These are phyloP conservation scores for Pedionomus torquatus DNA, from an alignment of 2,113 vertebrate species.

Conservation along the genomic window DNA sequence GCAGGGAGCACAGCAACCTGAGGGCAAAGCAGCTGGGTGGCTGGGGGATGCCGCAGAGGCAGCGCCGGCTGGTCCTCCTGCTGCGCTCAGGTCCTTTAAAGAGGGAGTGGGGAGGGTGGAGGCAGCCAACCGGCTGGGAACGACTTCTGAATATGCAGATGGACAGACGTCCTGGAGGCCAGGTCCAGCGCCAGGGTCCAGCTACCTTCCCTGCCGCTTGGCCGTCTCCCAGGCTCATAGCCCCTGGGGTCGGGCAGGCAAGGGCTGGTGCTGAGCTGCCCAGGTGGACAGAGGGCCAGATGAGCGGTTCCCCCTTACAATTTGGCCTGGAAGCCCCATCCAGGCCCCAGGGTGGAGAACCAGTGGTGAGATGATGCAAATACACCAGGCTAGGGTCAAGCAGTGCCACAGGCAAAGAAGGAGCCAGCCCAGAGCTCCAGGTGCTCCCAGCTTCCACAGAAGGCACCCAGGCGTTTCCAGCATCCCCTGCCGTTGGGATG, in stretches of 20 bases:
- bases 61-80: neutral
- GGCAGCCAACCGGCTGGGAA: slow-evolving; percentile 72
- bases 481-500: accelerated
- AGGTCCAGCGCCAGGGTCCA: neutral
- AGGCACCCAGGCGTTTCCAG: neutral
- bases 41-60: neutral
- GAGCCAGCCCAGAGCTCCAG: accelerated
- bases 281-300: neutral
- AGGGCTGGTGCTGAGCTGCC: neutral
- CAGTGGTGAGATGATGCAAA: neutral
- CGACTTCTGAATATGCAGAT: slow-evolving; percentile 78
- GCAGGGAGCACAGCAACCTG: neutral
- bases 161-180: neutral
- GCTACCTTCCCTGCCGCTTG: neutral
- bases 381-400: neutral
- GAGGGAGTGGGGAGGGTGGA: slow-evolving; percentile 19
- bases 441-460: neutral
- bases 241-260: neutral
- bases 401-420: neutral
- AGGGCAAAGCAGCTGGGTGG: neutral
- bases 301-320: neutral
- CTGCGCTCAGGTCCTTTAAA: slow-evolving; percentile 19
- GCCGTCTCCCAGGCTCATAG: accelerated
- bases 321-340: neutral
- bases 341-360: neutral